Percentiles rank a stretch among this genome's conserved stretches.
These are phyloP conservation scores for Kudoa iwatai DNA, from an alignment of 30 jellyfish, hydroid and myxozoan genomes.

Conservation along the genomic window DNA sequence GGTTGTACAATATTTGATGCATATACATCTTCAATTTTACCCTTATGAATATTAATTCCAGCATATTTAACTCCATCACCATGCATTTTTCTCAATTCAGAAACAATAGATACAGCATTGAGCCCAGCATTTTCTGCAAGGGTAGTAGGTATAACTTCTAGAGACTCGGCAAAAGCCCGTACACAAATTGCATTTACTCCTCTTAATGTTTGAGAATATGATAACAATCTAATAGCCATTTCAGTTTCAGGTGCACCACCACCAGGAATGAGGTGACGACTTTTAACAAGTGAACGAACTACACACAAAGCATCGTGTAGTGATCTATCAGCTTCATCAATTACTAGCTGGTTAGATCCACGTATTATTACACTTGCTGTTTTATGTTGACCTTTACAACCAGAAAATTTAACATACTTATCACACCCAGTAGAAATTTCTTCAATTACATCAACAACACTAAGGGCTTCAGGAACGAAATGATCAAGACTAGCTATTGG, in stretches of 20 bases:
- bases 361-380: slow-evolving; percentile 56
- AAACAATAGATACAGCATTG: slow-evolving; percentile 59
- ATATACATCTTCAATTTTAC: slow-evolving; percentile 2
- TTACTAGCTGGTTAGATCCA: slow-evolving; percentile 57
- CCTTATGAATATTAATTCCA: slow-evolving; percentile 82
- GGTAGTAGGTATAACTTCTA: slow-evolving; percentile 66
- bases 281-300: slow-evolving; percentile 58
- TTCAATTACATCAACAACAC: slow-evolving; percentile 82
- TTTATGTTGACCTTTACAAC: slow-evolving; percentile 9
- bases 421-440: slow-evolving; percentile 85
- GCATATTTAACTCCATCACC: slow-evolving; percentile 35
- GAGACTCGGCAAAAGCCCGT: slow-evolving; percentile 80
- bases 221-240: slow-evolving; percentile 20
- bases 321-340: slow-evolving; percentile 95
- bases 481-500: slow-evolving; percentile 95
- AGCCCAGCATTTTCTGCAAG: slow-evolving; percentile 88
- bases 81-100: slow-evolving; percentile 60
- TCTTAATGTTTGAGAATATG: slow-evolving; percentile 20
- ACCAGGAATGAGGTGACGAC: slow-evolving; percentile 64
- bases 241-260: slow-evolving; percentile 97
- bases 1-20: slow-evolving; percentile 85
- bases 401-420: slow-evolving; percentile 39
- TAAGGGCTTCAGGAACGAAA: slow-evolving; percentile 59
- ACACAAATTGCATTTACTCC: slow-evolving; percentile 75
- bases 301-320: slow-evolving; percentile 90